phyloP scores from a whole-genome alignment of 37 sponge, comb jelly and placozoan genomes.

The Halisarca cf. caerulea region DNA sequence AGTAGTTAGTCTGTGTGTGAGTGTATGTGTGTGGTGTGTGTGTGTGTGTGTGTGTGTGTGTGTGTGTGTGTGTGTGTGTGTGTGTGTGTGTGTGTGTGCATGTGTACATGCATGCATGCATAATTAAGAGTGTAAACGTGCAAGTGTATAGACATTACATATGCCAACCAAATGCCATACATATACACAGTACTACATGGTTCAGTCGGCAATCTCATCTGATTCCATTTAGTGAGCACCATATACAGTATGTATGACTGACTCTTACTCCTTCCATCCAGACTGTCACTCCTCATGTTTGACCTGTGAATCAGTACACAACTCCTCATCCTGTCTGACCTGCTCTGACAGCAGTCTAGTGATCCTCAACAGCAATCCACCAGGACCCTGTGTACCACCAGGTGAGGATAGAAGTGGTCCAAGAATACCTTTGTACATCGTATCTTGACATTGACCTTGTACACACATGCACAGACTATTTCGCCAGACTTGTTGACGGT shows the following conservation, averaged over 20 bases:
- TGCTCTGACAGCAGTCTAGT: too few relatives aligned
- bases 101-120: background rate
- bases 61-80: slow-evolving; percentile 32
- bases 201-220: too few relatives aligned
- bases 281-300: background rate
- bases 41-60: slow-evolving; percentile 1
- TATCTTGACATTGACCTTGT: background rate
- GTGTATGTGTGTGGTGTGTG: too few relatives aligned
- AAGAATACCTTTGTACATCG: too few relatives aligned
- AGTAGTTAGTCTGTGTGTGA: too few relatives aligned
- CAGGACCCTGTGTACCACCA: background rate
- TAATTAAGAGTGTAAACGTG: background rate
- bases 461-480: background rate
- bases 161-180: too few relatives aligned
- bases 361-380: too few relatives aligned
- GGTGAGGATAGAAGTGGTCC: background rate
- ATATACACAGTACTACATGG: too few relatives aligned
- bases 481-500: slow-evolving; percentile 19
- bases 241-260: too few relatives aligned
- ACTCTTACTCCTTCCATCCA: too few relatives aligned
- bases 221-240: too few relatives aligned
- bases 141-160: background rate
- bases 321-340: too few relatives aligned
- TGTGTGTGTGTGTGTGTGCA: background rate
- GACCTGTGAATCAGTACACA: background rate